Conservation (phyloP, 2,113 vertebrate genomes). For the Gnathonemus longibarbis region DNA sequence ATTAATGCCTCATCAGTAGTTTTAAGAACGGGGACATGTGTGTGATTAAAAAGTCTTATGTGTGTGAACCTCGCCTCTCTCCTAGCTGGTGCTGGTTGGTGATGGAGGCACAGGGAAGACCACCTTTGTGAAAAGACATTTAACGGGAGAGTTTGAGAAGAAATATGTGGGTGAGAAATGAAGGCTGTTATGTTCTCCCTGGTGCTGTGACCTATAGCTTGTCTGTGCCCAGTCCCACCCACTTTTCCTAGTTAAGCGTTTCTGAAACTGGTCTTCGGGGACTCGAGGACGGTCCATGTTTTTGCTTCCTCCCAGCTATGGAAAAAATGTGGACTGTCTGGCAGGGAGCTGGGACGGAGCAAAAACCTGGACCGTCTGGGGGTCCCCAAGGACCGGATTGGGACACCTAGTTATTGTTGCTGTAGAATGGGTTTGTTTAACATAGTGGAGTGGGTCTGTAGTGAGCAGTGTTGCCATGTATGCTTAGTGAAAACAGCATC, state of each 20-base stretch:
- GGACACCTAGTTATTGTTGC: neutral
- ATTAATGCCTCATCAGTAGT: neutral
- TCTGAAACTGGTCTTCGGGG: neutral
- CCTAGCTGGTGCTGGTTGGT: slow-evolving; percentile 87
- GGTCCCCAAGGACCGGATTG: neutral
- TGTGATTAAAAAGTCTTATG: neutral
- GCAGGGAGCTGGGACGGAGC: neutral
- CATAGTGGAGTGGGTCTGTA: neutral
- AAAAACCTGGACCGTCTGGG: neutral
- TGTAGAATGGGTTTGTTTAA: neutral
- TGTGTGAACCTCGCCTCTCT: neutral
- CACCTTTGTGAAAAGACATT: slow-evolving; percentile 92
- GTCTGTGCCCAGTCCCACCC: neutral
- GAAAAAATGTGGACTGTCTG: neutral
- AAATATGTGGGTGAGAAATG: slow-evolving; percentile 89
- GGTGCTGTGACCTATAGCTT: neutral
- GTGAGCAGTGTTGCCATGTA: neutral
- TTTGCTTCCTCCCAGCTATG: neutral
- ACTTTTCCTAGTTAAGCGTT: neutral
- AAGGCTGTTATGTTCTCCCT: neutral
- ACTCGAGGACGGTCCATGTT: neutral
- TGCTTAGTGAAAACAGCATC: neutral
- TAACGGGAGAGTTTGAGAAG: slow-evolving; percentile 98
- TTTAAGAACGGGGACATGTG: neutral
- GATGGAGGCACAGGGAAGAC: slow-evolving; percentile 96